Conservation (phyloP, 1,140 invertebrate genomes). For the Zaprionus inermis region DNA sequence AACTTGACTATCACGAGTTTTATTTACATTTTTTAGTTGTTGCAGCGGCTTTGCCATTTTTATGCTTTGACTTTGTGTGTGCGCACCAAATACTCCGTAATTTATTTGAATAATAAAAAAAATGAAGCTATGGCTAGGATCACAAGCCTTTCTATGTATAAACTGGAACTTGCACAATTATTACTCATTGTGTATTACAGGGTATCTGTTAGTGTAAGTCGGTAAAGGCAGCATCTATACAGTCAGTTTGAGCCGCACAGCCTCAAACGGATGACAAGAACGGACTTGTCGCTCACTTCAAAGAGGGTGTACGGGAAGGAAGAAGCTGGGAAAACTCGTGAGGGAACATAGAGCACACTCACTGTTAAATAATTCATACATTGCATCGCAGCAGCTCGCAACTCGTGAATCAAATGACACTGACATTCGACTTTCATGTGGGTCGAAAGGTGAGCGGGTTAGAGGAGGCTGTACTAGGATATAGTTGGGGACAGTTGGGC, state of each 20-base stretch:
- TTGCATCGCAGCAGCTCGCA: slow-evolving; percentile 24
- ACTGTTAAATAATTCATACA: slow-evolving; percentile 57
- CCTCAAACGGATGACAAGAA: slow-evolving; percentile 32
- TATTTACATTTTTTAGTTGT: slow-evolving; percentile 6
- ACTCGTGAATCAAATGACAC: slow-evolving; percentile 45
- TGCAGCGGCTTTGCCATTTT: slow-evolving; percentile 11
- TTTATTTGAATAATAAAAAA: neutral
- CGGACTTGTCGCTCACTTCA: slow-evolving; percentile 32
- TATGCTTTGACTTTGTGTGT: slow-evolving; percentile 33
- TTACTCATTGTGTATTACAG: neutral
- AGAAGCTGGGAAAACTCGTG: no score
- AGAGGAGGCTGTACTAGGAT: neutral
- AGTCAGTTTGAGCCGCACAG: slow-evolving; percentile 28
- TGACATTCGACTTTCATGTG: slow-evolving; percentile 37
- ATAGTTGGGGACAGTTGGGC: neutral
- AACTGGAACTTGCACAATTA: no score
- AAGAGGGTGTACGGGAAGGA: neutral
- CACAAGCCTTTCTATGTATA: neutral
- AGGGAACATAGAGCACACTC: slow-evolving; percentile 7
- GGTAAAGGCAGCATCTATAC: neutral
- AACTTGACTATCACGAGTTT: neutral
- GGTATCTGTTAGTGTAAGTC: neutral
- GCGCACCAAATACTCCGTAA: slow-evolving; percentile 22
- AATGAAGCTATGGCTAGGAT: neutral
- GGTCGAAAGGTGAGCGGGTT: neutral